phyloP scores from a whole-genome alignment of 2,888 invertebrate species.

The Athalia cordata region DNA sequence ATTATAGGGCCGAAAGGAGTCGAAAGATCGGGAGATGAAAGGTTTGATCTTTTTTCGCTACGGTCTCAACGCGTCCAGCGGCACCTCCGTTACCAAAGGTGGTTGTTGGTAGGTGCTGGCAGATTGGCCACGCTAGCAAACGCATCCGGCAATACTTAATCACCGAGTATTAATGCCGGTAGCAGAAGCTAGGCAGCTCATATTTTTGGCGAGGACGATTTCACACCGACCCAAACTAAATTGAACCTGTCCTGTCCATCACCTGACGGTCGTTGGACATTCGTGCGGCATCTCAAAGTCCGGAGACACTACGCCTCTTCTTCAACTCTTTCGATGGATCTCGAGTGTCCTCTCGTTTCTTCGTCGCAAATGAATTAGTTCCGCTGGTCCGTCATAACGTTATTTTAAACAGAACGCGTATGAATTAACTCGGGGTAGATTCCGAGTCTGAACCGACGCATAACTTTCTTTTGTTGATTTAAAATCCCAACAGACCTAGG shows the following conservation, averaged over 20 bases:
- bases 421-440: no score
- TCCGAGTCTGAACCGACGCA: no score
- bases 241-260: slow-evolving; percentile 60
- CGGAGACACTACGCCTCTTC: no score
- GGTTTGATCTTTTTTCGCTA: slow-evolving; percentile 18
- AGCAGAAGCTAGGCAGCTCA: slow-evolving; percentile 50
- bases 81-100: no score
- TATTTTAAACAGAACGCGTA: no score
- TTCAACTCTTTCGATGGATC: not conserved
- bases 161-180: slow-evolving; percentile 70
- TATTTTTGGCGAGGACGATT: slow-evolving; percentile 55
- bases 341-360: no score
- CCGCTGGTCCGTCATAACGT: no score
- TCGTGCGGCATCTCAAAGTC: not conserved
- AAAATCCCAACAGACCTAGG: not conserved
- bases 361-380: no score
- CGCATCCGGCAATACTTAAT: slow-evolving; percentile 69
- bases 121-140: slow-evolving; percentile 12
- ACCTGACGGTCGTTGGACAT: slow-evolving; percentile 46
- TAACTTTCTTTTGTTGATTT: not conserved
- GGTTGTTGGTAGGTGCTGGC: no score
- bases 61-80: not conserved
- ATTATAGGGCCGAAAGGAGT: not conserved
- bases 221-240: slow-evolving; percentile 18
- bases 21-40: slow-evolving; percentile 1